Evolutionary conservation across 2,113 vertebrate species (phyloP).

Genomic region (Hydrolagus affinis): DNA sequence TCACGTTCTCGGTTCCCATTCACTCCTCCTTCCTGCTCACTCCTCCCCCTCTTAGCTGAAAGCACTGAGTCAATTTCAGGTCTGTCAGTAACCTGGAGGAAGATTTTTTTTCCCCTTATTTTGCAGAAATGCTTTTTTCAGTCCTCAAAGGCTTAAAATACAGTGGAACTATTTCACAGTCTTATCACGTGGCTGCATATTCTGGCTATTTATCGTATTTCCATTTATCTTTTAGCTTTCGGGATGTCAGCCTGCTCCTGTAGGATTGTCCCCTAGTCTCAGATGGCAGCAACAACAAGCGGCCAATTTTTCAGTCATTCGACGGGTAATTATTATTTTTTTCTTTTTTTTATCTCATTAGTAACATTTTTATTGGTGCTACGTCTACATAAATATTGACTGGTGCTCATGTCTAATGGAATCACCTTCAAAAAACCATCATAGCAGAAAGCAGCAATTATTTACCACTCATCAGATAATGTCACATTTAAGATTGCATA

Average conservation of each 20-base stretch:
- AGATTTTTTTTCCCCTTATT: background rate
- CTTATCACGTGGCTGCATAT: background rate
- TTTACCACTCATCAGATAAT: background rate
- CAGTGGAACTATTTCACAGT: background rate
- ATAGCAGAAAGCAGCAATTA: background rate
- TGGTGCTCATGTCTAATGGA: background rate
- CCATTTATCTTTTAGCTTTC: conserved; percentile 58
- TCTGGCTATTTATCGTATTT: conserved; percentile 17
- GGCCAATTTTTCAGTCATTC: conserved; percentile 70
- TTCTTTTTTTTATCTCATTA: background rate
- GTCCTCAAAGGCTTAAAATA: background rate
- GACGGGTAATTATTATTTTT: conserved; percentile 60
- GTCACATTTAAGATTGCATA: background rate
- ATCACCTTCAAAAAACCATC: background rate
- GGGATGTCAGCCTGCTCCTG: conserved; percentile 77
- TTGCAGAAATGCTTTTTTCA: background rate
- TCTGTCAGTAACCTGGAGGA: background rate
- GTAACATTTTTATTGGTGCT: background rate
- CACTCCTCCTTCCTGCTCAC: too few species aligned
- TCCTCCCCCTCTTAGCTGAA: too few species aligned
- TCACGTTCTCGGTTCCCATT: too few species aligned
- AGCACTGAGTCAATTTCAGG: too few species aligned
- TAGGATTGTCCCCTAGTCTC: conserved; percentile 77
- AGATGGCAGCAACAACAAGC: conserved; percentile 89
- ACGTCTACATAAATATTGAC: background rate